Evolutionary conservation across 2,888 invertebrate species (phyloP), one percentile per base, ranked within the genome.

Genomic region (Nebria salina): DNA sequence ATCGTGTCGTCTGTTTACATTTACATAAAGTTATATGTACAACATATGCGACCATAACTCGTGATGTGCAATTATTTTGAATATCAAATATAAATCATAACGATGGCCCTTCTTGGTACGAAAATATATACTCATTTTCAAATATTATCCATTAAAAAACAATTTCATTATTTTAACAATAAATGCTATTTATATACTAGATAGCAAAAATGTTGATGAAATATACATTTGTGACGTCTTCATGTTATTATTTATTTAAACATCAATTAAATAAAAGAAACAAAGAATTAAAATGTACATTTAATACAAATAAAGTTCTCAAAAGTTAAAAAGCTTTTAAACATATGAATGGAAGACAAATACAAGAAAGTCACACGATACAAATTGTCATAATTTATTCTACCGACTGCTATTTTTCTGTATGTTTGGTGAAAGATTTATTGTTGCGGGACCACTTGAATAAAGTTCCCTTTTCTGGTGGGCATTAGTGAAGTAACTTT

Each of bases 11-110:
- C 9, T 64, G 72, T 41, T 72, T 72, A 34, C 72, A 77, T 77
- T 77, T 77, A 77, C 77, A 77, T 77, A 77, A 77, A 77, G 77
- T 77, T 77, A 77, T 72, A 72, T 77, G 72, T 77, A 72, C 72
- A 77, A 77, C 72, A 77, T 77, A 77, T 77, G 72, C 65, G 72
- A n/a, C 72, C 72, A 77, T 77, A 77, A 77, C 77, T 77, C 72
- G 77, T 42, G 77, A 77, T 77, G 77, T 72, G 77, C 72, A 72
- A 77, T 77, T 77, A 77, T 77, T 77, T 77, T 72, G 65, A 77
- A 77, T 77, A 72, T 72, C 54, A 54, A 54, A 54, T 54, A 54
- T 54, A 7, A 54, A 13, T 8, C 13, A 54, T 54, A 2, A 34
- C 34, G 34, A 34, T 54, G 54, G 20, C 20, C 20, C 34, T 34